phyloP scores from a whole-genome alignment of 1,140 invertebrate genomes.

The Philopotamus ludificatus region DNA sequence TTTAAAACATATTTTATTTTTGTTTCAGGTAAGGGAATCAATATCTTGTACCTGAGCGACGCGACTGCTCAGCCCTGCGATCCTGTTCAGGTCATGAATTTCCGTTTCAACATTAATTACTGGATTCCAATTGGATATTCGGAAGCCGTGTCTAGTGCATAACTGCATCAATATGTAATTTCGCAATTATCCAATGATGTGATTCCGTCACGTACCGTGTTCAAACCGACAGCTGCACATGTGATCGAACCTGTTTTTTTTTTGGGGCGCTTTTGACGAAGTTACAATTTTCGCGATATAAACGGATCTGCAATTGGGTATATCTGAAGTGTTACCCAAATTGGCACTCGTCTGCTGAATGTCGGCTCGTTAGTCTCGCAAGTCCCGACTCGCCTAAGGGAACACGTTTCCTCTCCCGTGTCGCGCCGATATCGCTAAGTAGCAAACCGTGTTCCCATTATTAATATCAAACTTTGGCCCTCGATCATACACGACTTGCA shows the following conservation, averaged over 20 bases:
- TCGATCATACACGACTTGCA: constrained; percentile 21
- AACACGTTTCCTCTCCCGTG: background rate
- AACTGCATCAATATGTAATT: background rate
- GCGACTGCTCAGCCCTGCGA: too few relatives aligned
- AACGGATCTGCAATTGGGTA: too few relatives aligned
- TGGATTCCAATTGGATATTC: constrained; percentile 1
- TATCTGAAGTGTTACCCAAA: too few relatives aligned
- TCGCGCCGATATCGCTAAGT: constrained; percentile 26
- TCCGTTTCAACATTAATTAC: constrained; percentile 5
- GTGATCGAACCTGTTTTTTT: too few relatives aligned
- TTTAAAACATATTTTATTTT: background rate
- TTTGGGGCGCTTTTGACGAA: too few relatives aligned
- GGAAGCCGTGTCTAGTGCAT: too few relatives aligned
- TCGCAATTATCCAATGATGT: background rate
- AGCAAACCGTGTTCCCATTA: constrained; percentile 32
- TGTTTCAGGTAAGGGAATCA: constrained; percentile 23
- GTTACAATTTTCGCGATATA: too few relatives aligned
- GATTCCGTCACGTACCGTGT: too few relatives aligned
- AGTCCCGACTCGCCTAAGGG: constrained; percentile 5
- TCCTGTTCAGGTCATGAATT: constrained; percentile 2
- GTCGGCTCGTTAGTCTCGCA: background rate
- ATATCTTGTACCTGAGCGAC: background rate
- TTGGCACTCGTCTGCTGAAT: background rate
- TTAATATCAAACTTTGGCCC: constrained; percentile 32
- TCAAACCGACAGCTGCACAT: too few relatives aligned